These are phyloP conservation scores for Threskiornis aethiopicus DNA, from an alignment of 2,797 vertebrate species.

Conservation along the genomic window DNA sequence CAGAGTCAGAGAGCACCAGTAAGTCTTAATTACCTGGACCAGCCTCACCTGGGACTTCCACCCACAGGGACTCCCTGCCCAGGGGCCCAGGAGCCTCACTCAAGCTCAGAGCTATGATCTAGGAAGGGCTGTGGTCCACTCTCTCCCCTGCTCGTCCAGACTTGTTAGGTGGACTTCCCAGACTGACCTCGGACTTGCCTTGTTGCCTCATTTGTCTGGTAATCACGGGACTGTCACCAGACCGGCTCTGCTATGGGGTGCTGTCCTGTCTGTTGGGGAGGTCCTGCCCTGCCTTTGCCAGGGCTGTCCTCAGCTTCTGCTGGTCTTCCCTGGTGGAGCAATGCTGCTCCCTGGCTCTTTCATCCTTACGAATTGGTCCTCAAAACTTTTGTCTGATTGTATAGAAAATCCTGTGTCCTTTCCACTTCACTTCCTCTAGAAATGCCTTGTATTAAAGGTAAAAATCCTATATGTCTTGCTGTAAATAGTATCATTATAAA, in stretches of 20 bases:
- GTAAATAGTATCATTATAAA: background rate
- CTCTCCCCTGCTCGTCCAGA: background rate
- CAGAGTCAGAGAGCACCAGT: background rate
- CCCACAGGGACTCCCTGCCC: accelerated
- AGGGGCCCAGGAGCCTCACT: accelerated
- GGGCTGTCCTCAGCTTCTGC: background rate
- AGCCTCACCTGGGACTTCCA: background rate
- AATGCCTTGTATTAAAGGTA: background rate
- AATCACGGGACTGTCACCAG: too few species aligned
- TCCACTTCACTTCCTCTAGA: background rate
- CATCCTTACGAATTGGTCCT: background rate
- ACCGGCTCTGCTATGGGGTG: background rate
- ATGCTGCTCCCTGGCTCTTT: background rate
- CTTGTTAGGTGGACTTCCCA: background rate
- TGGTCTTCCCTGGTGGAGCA: background rate
- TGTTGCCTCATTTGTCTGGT: background rate
- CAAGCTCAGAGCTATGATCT: background rate
- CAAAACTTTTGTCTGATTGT: background rate
- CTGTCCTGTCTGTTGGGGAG: background rate
- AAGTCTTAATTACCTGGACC: too few species aligned
- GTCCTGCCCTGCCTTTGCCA: background rate
- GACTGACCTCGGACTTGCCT: too few species aligned
- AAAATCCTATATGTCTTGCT: background rate
- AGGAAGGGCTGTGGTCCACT: background rate
- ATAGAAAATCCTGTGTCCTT: background rate